Evolutionary conservation across 2,797 vertebrate species (phyloP), one percentile per base, ranked within the genome.

Genomic region (Oceanodroma leucorhoa): DNA sequence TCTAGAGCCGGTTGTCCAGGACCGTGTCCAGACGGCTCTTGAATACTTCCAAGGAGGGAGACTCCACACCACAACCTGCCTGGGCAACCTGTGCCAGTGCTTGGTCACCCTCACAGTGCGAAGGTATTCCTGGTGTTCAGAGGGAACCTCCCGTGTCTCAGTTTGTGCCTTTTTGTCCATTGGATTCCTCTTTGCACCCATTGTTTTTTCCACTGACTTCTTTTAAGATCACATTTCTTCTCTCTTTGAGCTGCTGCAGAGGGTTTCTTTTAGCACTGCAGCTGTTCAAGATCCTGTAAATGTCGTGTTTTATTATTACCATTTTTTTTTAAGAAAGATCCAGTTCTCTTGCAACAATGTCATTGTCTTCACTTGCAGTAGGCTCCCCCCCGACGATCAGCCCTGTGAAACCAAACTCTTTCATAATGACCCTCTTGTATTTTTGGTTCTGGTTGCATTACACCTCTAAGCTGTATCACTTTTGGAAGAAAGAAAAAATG

Each of bases 1-100:
- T 41, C 41, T 23, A 40, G 30, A 27, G 32, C 48, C 1, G 1
- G 14, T 38, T 38, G 11, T 20, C 26, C 22, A 46, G 46, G 22
- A 10, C 34, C 2, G 0, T 38, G 23, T n/a, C 30, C 5, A 17
- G 26, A 7, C 1, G 6, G 34, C 41, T 41, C 13, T 53, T 24
- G 34, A 26, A 34, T 41, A 17, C 48, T 38, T 48, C 32, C 62
- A 23, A 5, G 61, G 43, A 58, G 10, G 67, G 40, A 60, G 40
- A 11, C 53, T 34, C 18, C 24, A 27, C 38, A 40, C 18, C 24
- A 27, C 38, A 40, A 4, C n/a, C 14, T 57, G 48, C 22, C 14
- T 21, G 60, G 67, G 40, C 60, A 34, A 13, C 50, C 19, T 10
- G 9, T 61, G 70, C 40, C 46, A 27, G 19, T 14, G 40, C 30